Conservation (phyloP, 2,797 vertebrate species). For the Onychomys leucogaster region DNA sequence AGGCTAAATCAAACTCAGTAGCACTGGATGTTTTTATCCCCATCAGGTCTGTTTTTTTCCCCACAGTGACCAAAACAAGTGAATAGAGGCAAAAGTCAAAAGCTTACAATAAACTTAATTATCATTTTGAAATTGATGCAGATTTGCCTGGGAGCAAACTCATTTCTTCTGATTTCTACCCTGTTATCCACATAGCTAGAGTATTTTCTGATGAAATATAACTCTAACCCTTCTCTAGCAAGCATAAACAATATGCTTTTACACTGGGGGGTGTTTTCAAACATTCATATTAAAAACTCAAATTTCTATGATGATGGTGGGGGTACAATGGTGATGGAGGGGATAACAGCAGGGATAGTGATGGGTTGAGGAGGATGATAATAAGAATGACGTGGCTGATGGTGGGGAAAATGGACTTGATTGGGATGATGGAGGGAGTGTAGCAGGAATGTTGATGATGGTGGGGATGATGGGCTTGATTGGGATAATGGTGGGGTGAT, state of each 20-base stretch:
- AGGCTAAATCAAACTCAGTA: conserved; percentile 83
- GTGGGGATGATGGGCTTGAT: neutral
- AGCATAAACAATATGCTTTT: neutral
- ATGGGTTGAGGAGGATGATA: too few relatives aligned
- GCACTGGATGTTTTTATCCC: conserved; percentile 78
- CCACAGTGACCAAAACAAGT: conserved; percentile 78
- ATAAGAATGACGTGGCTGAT: neutral
- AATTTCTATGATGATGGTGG: too few relatives aligned
- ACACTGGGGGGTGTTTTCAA: neutral
- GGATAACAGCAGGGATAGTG: rapidly evolving
- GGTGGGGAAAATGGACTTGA: neutral
- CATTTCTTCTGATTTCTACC: conserved; percentile 13
- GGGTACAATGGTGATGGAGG: neutral
- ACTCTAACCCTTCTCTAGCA: neutral
- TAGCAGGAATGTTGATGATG: neutral
- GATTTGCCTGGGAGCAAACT: conserved; percentile 24
- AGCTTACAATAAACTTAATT: conserved; percentile 53
- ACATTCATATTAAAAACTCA: neutral
- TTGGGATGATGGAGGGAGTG: neutral
- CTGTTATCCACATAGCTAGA: neutral
- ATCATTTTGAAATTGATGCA: conserved; percentile 49
- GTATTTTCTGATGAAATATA: neutral
- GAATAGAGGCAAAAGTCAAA: conserved; percentile 67
- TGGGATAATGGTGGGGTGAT: neutral
- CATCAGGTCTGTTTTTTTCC: conserved; percentile 77